phyloP scores from a whole-genome alignment of 2,797 vertebrate genomes.

The Ceryle rudis region DNA sequence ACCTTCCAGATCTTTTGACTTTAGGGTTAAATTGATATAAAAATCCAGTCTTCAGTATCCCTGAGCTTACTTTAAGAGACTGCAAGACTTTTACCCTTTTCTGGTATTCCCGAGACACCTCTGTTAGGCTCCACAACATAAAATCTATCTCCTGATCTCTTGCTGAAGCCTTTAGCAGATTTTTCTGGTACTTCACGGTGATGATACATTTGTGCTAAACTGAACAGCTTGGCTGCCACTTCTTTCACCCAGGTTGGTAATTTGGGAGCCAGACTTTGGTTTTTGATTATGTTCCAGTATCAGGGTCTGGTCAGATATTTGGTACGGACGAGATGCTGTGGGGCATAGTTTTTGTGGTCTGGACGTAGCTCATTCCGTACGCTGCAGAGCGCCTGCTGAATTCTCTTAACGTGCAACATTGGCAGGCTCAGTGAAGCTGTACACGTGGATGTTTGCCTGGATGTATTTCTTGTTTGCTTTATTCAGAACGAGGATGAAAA shows the following conservation, averaged over 20 bases:
- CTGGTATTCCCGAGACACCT: not conserved
- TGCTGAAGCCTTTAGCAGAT: not conserved
- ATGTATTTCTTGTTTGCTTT: conserved; percentile 58
- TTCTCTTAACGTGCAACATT: not conserved
- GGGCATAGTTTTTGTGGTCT: not conserved
- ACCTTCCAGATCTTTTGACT: not conserved
- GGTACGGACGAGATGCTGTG: not conserved
- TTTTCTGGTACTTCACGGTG: not conserved
- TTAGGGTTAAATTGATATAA: not conserved
- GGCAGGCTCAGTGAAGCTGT: not conserved
- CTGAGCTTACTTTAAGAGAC: not conserved
- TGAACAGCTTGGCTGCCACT: not conserved
- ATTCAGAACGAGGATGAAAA: conserved; percentile 91
- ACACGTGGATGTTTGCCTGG: not conserved
- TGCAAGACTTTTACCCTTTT: not conserved
- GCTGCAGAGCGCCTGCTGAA: not conserved
- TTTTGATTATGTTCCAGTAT: not conserved
- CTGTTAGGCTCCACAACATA: not conserved
- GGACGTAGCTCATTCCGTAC: not conserved
- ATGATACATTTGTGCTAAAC: not conserved
- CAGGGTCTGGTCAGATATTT: not conserved
- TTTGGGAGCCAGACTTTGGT: not conserved
- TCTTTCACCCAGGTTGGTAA: not conserved
- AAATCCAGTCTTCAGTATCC: not conserved
- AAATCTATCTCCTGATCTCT: not conserved